Evolutionary conservation across 2,888 invertebrate genomes (phyloP), one percentile per base, ranked within the genome.

Genomic region (Merodon equestris): DNA sequence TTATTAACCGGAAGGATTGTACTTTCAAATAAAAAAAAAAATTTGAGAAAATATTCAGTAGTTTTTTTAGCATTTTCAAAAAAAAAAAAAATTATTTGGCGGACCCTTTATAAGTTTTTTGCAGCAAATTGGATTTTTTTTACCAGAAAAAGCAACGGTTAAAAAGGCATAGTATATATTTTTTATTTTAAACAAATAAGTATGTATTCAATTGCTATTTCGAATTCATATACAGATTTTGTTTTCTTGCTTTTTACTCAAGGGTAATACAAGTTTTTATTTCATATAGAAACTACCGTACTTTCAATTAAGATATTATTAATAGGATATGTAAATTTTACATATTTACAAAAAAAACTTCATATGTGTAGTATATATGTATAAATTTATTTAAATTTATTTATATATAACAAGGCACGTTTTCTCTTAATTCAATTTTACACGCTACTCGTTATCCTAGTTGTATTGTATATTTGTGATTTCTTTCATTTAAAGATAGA

Each of bases 241-340:
- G 10, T 34, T 27, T 51, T 19, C 10, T 15, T 14, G 2, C 27
- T 51, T 36, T 14, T 15, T 14, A 36, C 34, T 15, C 15, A 36
- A 10, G 13, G 10, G 34, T 36, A 34, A 34, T 51, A 36, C 51
- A 15, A 13, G 9, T 34, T 51, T 15, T 18, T 48, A n/a, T 48
- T 34, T 34, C n/a, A 51, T 51, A 34, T 34, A 51, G 13, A 34
- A 34, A 7, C 34, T 51, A 51, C 2, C 34, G 51, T 15, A 34
- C 34, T 50, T 27, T 9, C 34, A 14, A 27, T 51, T 9, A 13
- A 4, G 42, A 42, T 19, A 34, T 34, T 34, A 51, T 15, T 13
- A 51, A 51, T 51, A 51, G 51, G 56, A 56, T 56, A 56, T 56
- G 56, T 18, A 40, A 56, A 56, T 56, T 56, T 56, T 61, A 61